phyloP scores from a whole-genome alignment of 2,888 invertebrate genomes.

The Galeopsomyia nigrocyanea region DNA sequence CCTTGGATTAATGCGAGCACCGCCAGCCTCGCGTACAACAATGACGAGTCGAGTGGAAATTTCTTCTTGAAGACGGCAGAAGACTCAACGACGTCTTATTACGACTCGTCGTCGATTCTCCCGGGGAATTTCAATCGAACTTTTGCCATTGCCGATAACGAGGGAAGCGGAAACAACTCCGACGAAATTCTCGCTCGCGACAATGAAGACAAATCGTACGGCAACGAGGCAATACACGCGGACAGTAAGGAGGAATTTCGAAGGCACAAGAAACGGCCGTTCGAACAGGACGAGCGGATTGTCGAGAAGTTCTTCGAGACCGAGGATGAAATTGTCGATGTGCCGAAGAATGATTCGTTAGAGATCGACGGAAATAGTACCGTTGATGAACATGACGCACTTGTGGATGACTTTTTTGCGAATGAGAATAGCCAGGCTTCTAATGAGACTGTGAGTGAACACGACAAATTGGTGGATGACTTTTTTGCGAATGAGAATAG shows the following conservation, averaged over 20 bases:
- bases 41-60: slow-evolving; percentile 9
- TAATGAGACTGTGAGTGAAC: too few relatives aligned
- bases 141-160: slow-evolving; percentile 31
- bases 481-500: too few relatives aligned
- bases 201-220: slow-evolving; percentile 31
- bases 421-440: too few relatives aligned
- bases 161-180: slow-evolving; percentile 32
- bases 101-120: background rate
- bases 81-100: slow-evolving; percentile 19
- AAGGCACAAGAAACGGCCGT: too few relatives aligned
- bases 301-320: too few relatives aligned
- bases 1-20: slow-evolving; percentile 31
- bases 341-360: too few relatives aligned
- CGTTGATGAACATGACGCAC: too few relatives aligned
- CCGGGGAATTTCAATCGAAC: slow-evolving; percentile 32
- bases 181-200: slow-evolving; percentile 27
- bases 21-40: slow-evolving; percentile 1
- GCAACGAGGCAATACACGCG: slow-evolving; percentile 35
- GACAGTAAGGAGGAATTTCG: slow-evolving; percentile 22
- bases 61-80: slow-evolving; percentile 10
- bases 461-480: background rate
- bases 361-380: too few relatives aligned
- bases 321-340: too few relatives aligned
- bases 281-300: too few relatives aligned
- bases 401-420: too few relatives aligned